Conservation (phyloP, 2,113 vertebrate genomes). For the Baryphthengus martii region DNA sequence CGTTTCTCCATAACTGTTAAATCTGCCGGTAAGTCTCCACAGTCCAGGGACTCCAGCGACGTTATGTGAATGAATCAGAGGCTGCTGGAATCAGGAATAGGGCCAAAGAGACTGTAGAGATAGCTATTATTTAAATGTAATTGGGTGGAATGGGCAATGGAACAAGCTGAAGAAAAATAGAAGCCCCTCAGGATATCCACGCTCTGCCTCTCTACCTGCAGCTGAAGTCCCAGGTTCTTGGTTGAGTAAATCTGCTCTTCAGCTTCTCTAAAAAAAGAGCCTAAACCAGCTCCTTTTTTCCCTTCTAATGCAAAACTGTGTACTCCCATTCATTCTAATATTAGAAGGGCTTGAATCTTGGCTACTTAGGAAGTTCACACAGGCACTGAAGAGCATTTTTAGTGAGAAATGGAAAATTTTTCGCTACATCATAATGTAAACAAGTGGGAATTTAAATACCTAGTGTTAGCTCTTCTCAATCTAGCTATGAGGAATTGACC, state of each 20-base stretch:
- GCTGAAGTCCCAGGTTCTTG: conserved; percentile 12
- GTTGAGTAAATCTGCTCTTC: neutral
- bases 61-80: neutral
- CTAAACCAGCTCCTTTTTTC: neutral
- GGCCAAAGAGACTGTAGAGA: neutral
- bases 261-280: neutral
- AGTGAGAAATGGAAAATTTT: neutral
- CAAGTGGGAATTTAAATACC: neutral
- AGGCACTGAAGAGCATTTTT: neutral
- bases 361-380: neutral
- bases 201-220: neutral
- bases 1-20: neutral
- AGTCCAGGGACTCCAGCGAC: neutral
- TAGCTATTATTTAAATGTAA: conserved; percentile 47
- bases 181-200: neutral
- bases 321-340: neutral
- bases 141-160: conserved; percentile 32
- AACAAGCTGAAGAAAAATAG: conserved; percentile 18
- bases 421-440: neutral
- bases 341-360: neutral
- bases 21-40: neutral
- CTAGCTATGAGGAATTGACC: neutral
- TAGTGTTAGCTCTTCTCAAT: neutral
- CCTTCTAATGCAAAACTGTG: neutral
- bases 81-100: neutral